Conservation (phyloP, 2,113 vertebrate genomes). For the Polyodon spathula region DNA sequence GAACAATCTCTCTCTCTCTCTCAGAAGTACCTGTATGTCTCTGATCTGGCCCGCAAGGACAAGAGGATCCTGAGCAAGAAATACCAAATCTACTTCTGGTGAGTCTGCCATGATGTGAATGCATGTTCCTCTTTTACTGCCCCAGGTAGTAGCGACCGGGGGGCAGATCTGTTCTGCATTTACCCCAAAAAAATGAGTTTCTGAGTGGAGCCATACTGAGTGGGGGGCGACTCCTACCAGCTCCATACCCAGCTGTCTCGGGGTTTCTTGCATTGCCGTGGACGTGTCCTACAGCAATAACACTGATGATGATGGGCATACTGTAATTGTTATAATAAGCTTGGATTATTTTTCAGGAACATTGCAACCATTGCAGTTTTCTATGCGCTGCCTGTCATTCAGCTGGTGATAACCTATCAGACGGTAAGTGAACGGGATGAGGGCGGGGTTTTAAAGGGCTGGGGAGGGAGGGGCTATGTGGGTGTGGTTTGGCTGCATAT, state of each 20-base stretch:
- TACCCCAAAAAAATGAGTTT: too few relatives aligned
- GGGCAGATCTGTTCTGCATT: too few relatives aligned
- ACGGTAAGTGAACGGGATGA: slow-evolving; percentile 65
- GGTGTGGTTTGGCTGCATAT: too few relatives aligned
- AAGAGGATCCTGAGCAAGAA: slow-evolving; percentile 89
- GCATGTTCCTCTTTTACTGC: too few relatives aligned
- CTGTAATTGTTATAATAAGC: too few relatives aligned
- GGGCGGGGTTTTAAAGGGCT: neutral
- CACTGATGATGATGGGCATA: too few relatives aligned
- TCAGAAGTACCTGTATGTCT: slow-evolving; percentile 85
- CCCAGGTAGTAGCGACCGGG: too few relatives aligned
- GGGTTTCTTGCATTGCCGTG: too few relatives aligned
- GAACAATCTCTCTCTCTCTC: slow-evolving; percentile 13
- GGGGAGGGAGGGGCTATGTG: neutral
- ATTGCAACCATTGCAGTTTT: slow-evolving; percentile 91
- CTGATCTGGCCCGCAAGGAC: slow-evolving; percentile 88
- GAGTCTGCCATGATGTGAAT: slow-evolving; percentile 32
- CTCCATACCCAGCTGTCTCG: too few relatives aligned
- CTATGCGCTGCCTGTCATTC: slow-evolving; percentile 86
- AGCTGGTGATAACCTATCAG: slow-evolving; percentile 97
- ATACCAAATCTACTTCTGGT: slow-evolving; percentile 99
- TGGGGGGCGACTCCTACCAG: too few relatives aligned
- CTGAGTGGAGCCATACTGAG: too few relatives aligned
- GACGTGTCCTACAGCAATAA: too few relatives aligned
- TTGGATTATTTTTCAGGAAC: slow-evolving; percentile 66